Evolutionary conservation across 2,113 vertebrate genomes (phyloP).

Genomic region (Saimiri boliviensis): DNA sequence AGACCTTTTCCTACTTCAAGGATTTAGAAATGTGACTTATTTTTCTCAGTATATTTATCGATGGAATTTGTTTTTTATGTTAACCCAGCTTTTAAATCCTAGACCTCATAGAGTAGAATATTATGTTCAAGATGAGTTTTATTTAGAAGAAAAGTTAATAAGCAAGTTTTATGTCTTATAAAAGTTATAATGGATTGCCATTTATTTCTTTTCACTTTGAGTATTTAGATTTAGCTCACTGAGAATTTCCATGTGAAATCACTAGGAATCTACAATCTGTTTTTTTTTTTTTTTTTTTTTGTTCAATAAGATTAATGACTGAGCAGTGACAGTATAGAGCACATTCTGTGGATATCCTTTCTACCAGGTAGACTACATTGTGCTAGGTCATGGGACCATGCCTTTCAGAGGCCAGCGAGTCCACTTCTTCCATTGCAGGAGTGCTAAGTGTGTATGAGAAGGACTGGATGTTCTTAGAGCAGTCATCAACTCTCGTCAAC

Average conservation of each 20-base stretch:
- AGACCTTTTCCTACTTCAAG: background rate
- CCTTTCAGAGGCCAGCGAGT: background rate
- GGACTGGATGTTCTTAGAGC: background rate
- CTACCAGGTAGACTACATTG: background rate
- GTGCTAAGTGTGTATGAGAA: background rate
- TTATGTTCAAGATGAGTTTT: background rate
- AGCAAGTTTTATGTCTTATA: conserved; percentile 6
- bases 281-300: conserved; percentile 19
- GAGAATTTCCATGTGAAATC: background rate
- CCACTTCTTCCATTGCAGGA: background rate
- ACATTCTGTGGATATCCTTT: background rate
- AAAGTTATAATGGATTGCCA: background rate
- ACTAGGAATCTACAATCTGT: background rate
- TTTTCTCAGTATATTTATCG: background rate
- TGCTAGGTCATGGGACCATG: background rate
- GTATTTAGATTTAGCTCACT: background rate
- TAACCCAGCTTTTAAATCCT: background rate
- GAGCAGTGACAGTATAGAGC: background rate
- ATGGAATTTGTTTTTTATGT: background rate
- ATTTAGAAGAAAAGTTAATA: conserved; percentile 36
- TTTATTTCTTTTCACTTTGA: conserved; percentile 6
- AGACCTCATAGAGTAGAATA: background rate
- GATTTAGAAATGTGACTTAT: background rate
- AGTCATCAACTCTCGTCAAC: background rate
- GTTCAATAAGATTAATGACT: background rate